Evolutionary conservation across 2,113 vertebrate genomes (phyloP), one percentile per base, ranked within the genome.

Genomic region (Chitala chitala): DNA sequence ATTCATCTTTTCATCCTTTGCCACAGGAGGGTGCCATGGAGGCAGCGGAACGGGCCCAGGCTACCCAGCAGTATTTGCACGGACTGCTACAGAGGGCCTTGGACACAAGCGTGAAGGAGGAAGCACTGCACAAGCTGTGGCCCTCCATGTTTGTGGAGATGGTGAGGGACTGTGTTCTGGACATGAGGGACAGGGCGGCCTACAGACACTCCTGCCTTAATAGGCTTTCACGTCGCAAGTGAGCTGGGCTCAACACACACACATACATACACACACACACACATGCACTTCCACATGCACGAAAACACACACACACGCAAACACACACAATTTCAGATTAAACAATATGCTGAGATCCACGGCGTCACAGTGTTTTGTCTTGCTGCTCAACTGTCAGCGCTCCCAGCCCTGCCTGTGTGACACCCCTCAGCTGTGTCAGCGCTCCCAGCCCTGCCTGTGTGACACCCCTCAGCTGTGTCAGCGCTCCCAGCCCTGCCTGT

Each of bases 81-180:
- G 92, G 86, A 78, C 85, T 98, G 59, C 88, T 94, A 79, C 92
- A 91, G 78, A 86, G 92, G 81, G 94, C 95, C 1, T 88, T 93
- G 29, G 91, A 92, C 82, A 95, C 94, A 84, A 94, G 94, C 65
- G 84, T 91, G 83, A 99, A 98, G 78, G 93, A 92, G 0, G 96
- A 97, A 63, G 91, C 87, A 0, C 83, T 98, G 75, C 95, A 99
- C 88, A 94, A 94, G 79, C 90, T 98, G n/a, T 99, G 97, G 97
- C 95, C 97, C 15, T 92, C 94, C 61, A 85, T 98, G 91, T 99
- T 99, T 84, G 90, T 93, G 17, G 95, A 99, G 82, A 93, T 98
- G 70, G 94, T 99, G 72, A 87, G 93, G 80, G 97, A 98, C 50
- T 93, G 93, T 0, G 95, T 98, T 81, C 76, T 98, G 72, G 94